A percentile compares a stretch with the other conserved stretches of the same genome.
phyloP scores from a whole-genome alignment of 2,888 invertebrate genomes.

The Sympetrum striolatum region DNA sequence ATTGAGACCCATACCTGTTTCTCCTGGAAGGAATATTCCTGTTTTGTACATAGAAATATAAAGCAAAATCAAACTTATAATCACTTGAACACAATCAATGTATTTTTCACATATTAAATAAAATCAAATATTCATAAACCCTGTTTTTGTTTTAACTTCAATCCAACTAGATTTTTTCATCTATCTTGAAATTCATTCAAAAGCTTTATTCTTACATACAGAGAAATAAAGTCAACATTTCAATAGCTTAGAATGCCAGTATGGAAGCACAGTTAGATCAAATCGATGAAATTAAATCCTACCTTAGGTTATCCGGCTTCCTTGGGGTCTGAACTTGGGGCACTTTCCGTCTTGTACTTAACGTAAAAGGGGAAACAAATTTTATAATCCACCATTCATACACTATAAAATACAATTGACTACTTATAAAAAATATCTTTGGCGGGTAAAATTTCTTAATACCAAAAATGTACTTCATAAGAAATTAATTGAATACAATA shows the following conservation, averaged over 20 bases:
- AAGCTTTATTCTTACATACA: neutral
- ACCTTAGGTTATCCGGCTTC: slow-evolving; percentile 51
- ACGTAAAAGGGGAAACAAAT: slow-evolving; percentile 53
- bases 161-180: neutral
- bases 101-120: slow-evolving; percentile 6
- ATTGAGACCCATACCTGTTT: slow-evolving; percentile 47
- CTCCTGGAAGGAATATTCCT: slow-evolving; percentile 47
- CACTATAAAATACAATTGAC: neutral
- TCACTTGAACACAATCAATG: neutral
- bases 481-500: neutral
- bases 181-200: neutral
- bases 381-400: slow-evolving; percentile 48
- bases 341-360: slow-evolving; percentile 77
- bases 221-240: neutral
- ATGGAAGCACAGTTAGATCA: slow-evolving; percentile 37
- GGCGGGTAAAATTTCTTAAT: neutral
- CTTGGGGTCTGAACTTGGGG: slow-evolving; percentile 65
- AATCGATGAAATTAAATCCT: slow-evolving; percentile 45
- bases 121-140: neutral
- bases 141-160: neutral
- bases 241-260: neutral
- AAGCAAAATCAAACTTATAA: slow-evolving; percentile 44
- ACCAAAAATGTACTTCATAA: neutral
- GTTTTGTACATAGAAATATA: slow-evolving; percentile 44
- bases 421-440: neutral